Evolutionary conservation across 2,888 invertebrate genomes (phyloP).

Genomic region (Nephrotoma flavescens): DNA sequence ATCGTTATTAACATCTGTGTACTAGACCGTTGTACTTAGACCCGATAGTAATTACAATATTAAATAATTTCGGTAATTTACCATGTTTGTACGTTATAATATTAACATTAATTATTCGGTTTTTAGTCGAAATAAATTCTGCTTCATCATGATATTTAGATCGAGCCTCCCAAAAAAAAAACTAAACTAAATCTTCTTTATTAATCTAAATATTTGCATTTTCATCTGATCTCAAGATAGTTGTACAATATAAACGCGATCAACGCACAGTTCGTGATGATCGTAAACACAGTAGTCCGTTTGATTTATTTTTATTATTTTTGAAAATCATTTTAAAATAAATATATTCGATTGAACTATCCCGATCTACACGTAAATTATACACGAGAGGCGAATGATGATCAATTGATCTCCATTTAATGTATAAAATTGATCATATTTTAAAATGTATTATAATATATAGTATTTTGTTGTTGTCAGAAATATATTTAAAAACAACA

Average conservation of each 20-base stretch:
- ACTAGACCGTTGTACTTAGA: too few species aligned
- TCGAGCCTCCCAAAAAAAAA: too few species aligned
- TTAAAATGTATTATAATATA: not conserved
- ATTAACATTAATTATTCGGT: too few species aligned
- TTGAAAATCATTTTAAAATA: not conserved
- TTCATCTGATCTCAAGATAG: not conserved
- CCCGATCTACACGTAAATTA: not conserved
- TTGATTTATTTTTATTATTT: not conserved
- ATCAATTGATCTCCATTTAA: not conserved
- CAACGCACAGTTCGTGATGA: not conserved
- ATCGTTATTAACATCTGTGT: too few species aligned
- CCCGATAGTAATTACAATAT: too few species aligned
- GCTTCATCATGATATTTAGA: not conserved
- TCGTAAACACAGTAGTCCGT: not conserved
- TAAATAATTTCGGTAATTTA: too few species aligned
- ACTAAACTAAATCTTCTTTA: not conserved
- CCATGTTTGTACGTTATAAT: too few species aligned
- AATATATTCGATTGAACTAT: not conserved
- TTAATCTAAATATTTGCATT: not conserved
- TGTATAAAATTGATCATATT: not conserved
- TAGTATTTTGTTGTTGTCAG: not conserved
- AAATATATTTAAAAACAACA: not conserved
- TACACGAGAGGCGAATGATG: not conserved
- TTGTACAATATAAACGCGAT: not conserved
- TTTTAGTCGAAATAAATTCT: not conserved